A percentile compares a stretch with the other conserved stretches of the same genome.
These are phyloP conservation scores for Tetranychus truncatus DNA, from an alignment of 2,888 invertebrate species.

Conservation along the genomic window DNA sequence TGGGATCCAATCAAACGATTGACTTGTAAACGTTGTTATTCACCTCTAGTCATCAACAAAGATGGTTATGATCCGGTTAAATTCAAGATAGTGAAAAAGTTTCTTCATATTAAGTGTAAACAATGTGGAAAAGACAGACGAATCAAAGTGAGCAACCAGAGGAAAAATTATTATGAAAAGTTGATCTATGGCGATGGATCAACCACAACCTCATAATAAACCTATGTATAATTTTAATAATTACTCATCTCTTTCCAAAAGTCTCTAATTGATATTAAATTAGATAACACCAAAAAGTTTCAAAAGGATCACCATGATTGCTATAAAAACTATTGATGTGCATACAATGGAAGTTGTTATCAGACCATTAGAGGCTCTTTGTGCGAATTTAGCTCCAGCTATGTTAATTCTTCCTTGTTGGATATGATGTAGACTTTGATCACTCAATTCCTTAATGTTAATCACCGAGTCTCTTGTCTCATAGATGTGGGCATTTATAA, in stretches of 20 bases:
- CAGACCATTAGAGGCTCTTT: neutral
- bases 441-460: neutral
- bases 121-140: neutral
- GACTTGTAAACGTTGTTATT: neutral
- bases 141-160: neutral
- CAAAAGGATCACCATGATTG: neutral
- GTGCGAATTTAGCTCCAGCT: neutral
- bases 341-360: neutral
- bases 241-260: too few species aligned
- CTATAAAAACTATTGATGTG: neutral
- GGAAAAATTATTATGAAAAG: slow-evolving; percentile 4
- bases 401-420: neutral
- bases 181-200: neutral
- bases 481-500: neutral
- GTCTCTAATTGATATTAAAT: too few species aligned
- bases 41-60: neutral
- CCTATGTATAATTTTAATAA: too few species aligned
- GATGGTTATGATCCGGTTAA: neutral
- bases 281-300: too few species aligned
- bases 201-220: neutral
- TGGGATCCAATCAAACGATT: neutral
- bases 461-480: neutral
- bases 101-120: neutral
- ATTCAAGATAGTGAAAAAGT: neutral
- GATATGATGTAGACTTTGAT: neutral